These are phyloP conservation scores for Leiothrix lutea DNA, from an alignment of 2,113 vertebrate species.

Conservation along the genomic window DNA sequence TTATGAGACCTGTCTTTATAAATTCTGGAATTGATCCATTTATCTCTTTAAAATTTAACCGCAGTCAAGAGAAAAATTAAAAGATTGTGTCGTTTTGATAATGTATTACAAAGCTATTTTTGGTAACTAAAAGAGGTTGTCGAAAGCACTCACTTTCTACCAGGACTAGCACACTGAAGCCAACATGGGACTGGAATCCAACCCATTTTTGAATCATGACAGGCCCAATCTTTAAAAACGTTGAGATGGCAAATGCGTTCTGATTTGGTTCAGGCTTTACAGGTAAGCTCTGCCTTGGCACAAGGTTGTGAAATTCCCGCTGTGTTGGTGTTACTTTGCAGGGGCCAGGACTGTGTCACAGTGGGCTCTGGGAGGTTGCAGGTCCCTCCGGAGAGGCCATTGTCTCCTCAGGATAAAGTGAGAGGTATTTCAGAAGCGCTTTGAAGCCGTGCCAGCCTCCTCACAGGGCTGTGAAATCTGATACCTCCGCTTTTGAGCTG, in stretches of 20 bases:
- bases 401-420: constrained; percentile 71
- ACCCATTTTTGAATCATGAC: not conserved
- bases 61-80: not conserved
- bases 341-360: not conserved
- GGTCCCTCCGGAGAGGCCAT: constrained; percentile 31
- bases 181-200: not conserved
- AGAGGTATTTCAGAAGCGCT: constrained; percentile 72
- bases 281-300: not conserved
- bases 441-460: constrained; percentile 77
- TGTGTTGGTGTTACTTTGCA: not conserved
- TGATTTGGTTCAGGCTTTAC: not conserved
- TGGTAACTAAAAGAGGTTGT: not conserved
- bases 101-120: not conserved
- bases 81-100: not conserved
- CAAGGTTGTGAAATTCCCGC: not conserved
- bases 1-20: not conserved
- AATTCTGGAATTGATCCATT: not conserved
- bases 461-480: constrained; percentile 71
- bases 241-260: not conserved
- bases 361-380: not conserved
- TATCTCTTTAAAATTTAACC: not conserved
- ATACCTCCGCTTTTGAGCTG: constrained; percentile 73
- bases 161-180: not conserved
- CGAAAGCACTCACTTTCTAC: not conserved
- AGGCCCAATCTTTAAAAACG: not conserved